These are phyloP conservation scores for Mya arenaria DNA, from an alignment of 1,140 invertebrate genomes.

Conservation along the genomic window DNA sequence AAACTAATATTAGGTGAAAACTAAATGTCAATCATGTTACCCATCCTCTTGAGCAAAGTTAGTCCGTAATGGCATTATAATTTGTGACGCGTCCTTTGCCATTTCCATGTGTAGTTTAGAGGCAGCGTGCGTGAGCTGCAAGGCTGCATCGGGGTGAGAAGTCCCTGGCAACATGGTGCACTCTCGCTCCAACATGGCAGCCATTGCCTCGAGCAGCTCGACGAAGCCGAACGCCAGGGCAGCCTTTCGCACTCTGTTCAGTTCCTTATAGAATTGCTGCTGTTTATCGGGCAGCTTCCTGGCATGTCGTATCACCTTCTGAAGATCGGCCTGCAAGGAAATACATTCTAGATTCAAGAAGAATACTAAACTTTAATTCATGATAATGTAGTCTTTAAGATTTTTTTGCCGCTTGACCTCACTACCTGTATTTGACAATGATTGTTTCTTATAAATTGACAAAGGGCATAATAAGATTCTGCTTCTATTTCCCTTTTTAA, in stretches of 20 bases:
- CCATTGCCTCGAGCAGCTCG: slow-evolving; percentile 83
- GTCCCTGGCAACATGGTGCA: slow-evolving; percentile 89
- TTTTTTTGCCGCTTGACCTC: no score
- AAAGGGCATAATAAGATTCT: no score
- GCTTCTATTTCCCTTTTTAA: no score
- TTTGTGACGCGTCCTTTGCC: slow-evolving; percentile 85
- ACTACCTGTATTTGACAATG: no score
- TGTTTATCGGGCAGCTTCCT: slow-evolving; percentile 98
- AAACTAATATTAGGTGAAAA: background rate
- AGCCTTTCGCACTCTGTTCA: slow-evolving; percentile 93
- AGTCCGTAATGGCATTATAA: slow-evolving; percentile 86
- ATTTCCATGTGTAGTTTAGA: slow-evolving; percentile 84
- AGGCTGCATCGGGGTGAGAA: slow-evolving; percentile 92
- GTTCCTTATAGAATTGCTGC: slow-evolving; percentile 97
- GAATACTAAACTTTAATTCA: no score
- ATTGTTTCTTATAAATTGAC: no score
- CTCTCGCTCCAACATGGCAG: slow-evolving; percentile 92
- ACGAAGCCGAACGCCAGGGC: slow-evolving; percentile 93
- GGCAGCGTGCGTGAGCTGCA: slow-evolving; percentile 95
- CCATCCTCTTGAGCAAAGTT: slow-evolving; percentile 81
- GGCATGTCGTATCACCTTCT: slow-evolving; percentile 96
- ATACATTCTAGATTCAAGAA: no score
- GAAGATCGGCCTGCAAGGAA: slow-evolving; percentile 91
- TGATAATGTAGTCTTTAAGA: no score
- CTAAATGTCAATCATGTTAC: slow-evolving; percentile 4